Conservation (phyloP, 2,113 vertebrate species). For the Austrofundulus limnaeus region DNA sequence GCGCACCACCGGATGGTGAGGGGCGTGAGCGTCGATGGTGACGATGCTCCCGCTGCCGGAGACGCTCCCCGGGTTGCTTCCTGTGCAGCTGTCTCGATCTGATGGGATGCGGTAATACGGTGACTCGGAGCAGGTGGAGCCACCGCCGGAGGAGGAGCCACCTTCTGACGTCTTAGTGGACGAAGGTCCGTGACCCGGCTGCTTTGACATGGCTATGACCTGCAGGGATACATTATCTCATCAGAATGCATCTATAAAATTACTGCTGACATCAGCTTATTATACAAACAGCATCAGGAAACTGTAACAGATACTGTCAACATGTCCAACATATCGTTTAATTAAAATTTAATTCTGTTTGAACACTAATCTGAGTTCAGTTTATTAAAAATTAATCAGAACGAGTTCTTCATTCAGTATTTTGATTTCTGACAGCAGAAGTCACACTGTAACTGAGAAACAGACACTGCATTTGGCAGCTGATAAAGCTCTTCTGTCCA, state of each 20-base stretch:
- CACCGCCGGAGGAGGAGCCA: slow-evolving; percentile 79
- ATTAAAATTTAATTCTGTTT: neutral
- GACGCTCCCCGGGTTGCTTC: slow-evolving; percentile 80
- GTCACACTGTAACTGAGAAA: slow-evolving; percentile 35
- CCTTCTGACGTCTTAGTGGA: slow-evolving; percentile 84
- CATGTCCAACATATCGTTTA: neutral
- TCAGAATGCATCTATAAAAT: slow-evolving; percentile 1
- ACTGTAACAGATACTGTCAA: neutral
- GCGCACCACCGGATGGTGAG: slow-evolving; percentile 92
- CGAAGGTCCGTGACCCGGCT: slow-evolving; percentile 73
- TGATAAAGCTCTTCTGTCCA: slow-evolving; percentile 15
- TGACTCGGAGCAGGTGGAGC: slow-evolving; percentile 90
- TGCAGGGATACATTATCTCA: slow-evolving; percentile 26
- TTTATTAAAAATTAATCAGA: slow-evolving; percentile 37
- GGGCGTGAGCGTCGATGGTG: slow-evolving; percentile 92
- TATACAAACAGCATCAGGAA: neutral
- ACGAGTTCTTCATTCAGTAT: slow-evolving; percentile 22
- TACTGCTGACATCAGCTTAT: neutral
- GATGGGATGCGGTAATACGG: slow-evolving; percentile 91
- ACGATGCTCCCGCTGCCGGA: slow-evolving; percentile 87
- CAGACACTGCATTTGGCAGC: slow-evolving; percentile 34
- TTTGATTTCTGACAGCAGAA: slow-evolving; percentile 9
- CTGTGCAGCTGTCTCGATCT: slow-evolving; percentile 85
- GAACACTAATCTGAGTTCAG: slow-evolving; percentile 12
- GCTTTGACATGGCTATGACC: slow-evolving; percentile 96